Percentiles rank a stretch among this genome's conserved stretches.
These are phyloP conservation scores for Halichondria panicea DNA, from an alignment of 37 sponge, comb jelly and placozoan species.

Conservation along the genomic window DNA sequence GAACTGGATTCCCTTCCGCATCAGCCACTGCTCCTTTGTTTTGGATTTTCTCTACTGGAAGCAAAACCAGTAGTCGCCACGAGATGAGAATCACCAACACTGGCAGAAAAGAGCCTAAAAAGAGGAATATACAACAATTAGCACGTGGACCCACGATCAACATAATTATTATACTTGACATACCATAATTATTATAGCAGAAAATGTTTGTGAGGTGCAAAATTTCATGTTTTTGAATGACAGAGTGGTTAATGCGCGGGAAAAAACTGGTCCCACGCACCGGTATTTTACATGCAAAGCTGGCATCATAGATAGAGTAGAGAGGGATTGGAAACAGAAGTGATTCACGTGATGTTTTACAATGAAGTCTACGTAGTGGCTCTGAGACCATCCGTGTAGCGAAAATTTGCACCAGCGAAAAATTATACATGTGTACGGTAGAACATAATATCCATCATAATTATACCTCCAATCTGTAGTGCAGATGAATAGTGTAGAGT, in stretches of 20 bases:
- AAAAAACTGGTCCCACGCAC: too few species aligned
- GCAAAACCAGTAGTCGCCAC: constrained; percentile 34
- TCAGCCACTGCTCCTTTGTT: too few species aligned
- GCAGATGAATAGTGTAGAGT: constrained; percentile 18
- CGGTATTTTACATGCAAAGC: too few species aligned
- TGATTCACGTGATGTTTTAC: too few species aligned
- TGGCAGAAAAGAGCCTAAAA: constrained; percentile 21
- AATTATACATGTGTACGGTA: neutral
- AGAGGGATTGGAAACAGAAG: too few species aligned
- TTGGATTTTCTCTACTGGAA: constrained; percentile 9
- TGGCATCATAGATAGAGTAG: too few species aligned
- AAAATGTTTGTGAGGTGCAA: too few species aligned
- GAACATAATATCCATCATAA: neutral
- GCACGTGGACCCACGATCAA: neutral
- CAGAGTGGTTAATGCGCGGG: too few species aligned
- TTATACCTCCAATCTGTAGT: constrained; percentile 10
- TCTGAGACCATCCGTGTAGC: neutral
- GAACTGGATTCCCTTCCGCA: too few species aligned
- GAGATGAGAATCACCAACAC: constrained; percentile 18
- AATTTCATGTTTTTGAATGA: too few species aligned
- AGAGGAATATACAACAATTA: neutral
- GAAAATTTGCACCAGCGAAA: neutral
- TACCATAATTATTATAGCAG: too few species aligned
- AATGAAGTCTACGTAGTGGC: too few species aligned
- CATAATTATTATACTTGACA: neutral